Conservation (phyloP, 2,888 invertebrate genomes). For the Achlya flavicornis region DNA sequence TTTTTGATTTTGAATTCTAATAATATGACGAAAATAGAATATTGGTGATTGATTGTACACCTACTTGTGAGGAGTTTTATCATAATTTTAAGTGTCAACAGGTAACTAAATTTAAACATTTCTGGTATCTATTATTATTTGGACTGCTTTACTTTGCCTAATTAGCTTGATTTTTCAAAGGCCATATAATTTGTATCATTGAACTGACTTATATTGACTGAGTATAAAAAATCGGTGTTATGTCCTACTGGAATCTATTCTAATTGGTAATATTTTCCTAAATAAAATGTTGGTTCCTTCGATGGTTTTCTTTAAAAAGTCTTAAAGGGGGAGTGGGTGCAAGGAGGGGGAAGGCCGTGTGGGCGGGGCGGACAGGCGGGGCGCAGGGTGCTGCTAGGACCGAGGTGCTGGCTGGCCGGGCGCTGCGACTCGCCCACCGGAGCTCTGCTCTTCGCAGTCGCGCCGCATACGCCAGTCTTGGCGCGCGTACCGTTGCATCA, state of each 20-base stretch:
- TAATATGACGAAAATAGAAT: conserved; percentile 13
- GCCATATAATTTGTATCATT: too few species aligned
- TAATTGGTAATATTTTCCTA: not conserved
- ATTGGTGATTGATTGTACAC: conserved; percentile 1
- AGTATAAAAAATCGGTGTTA: not conserved
- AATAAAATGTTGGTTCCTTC: not conserved
- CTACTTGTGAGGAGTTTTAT: not conserved
- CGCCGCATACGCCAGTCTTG: conserved; percentile 62
- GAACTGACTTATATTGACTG: too few species aligned
- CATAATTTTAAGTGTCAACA: not conserved
- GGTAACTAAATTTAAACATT: not conserved
- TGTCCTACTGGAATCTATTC: not conserved
- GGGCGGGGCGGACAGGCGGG: conserved; percentile 75
- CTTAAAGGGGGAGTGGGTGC: conserved; percentile 58
- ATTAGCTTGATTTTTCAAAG: too few species aligned
- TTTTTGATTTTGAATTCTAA: conserved; percentile 1
- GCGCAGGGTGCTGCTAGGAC: conserved; percentile 70
- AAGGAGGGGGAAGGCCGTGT: conserved; percentile 55
- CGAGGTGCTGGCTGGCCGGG: conserved; percentile 56
- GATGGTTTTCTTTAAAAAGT: conserved; percentile 17
- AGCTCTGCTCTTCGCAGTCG: conserved; percentile 66
- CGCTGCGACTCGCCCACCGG: conserved; percentile 67
- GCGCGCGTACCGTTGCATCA: conserved; percentile 60
- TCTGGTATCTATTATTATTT: too few species aligned
- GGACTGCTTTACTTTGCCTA: too few species aligned